Evolutionary conservation across 1,140 invertebrate genomes (phyloP).

Genomic region (Hyposmocoma kahamanoa): DNA sequence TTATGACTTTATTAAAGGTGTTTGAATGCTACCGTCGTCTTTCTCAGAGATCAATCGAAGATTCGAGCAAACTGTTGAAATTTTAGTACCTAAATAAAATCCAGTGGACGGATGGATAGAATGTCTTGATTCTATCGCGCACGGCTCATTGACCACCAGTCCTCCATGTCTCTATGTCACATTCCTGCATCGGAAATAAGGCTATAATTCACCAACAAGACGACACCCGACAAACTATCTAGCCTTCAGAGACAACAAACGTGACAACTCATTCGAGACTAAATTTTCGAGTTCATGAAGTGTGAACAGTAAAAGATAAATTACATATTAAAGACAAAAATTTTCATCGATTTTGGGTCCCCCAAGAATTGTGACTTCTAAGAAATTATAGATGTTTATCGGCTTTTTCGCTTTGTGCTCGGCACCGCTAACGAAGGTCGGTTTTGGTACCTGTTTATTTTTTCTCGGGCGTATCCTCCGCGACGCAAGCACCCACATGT

Average conservation of each 20-base stretch:
- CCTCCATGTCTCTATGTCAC: constrained; percentile 27
- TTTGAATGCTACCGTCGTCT: constrained; percentile 26
- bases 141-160: constrained; percentile 46
- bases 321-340: constrained; percentile 35
- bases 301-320: constrained; percentile 63
- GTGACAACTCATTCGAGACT: constrained; percentile 51
- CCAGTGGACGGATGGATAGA: constrained; percentile 7
- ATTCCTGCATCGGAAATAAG: constrained; percentile 50
- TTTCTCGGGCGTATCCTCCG: constrained; percentile 28
- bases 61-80: neutral
- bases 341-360: constrained; percentile 31
- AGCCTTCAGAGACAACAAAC: constrained; percentile 29
- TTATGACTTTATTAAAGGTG: constrained; percentile 29
- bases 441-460: constrained; percentile 49
- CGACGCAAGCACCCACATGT: constrained; percentile 32
- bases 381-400: constrained; percentile 63
- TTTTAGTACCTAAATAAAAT: neutral
- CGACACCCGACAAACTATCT: constrained; percentile 32
- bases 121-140: constrained; percentile 20
- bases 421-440: constrained; percentile 56
- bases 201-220: constrained; percentile 38
- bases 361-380: constrained; percentile 41
- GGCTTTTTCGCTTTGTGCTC: constrained; percentile 46
- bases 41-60: neutral
- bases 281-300: constrained; percentile 34